Conservation (phyloP, 2,797 vertebrate genomes). For the Cyprinodon diabolis region DNA sequence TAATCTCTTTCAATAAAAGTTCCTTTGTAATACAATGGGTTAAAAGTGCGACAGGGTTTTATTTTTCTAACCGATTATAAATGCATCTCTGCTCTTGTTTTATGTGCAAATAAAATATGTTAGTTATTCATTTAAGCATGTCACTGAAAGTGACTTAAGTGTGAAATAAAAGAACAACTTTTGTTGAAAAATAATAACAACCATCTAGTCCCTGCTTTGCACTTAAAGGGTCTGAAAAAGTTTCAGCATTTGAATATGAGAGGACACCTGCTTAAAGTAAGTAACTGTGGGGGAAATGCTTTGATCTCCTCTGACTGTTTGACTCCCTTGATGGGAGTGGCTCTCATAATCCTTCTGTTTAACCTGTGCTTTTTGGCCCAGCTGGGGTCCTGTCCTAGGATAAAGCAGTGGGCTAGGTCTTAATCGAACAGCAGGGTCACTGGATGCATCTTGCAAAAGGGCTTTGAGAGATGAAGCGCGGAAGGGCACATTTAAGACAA, state of each 20-base stretch:
- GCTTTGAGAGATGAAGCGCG: slow-evolving; percentile 74
- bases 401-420: slow-evolving; percentile 89
- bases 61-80: neutral
- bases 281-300: slow-evolving; percentile 81
- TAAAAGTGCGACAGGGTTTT: neutral
- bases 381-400: slow-evolving; percentile 87
- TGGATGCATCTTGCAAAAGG: slow-evolving; percentile 72
- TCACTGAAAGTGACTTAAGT: slow-evolving; percentile 26
- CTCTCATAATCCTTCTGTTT: slow-evolving; percentile 92
- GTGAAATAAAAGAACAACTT: slow-evolving; percentile 15
- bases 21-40: neutral
- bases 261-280: slow-evolving; percentile 86
- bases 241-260: slow-evolving; percentile 77
- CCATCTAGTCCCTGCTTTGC: slow-evolving; percentile 28
- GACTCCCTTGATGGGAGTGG: slow-evolving; percentile 88
- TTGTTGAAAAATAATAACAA: slow-evolving; percentile 36
- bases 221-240: slow-evolving; percentile 65
- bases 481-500: slow-evolving; percentile 75
- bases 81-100: neutral
- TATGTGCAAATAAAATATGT: neutral
- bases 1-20: neutral
- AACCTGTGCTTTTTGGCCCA: slow-evolving; percentile 90
- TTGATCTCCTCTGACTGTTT: slow-evolving; percentile 91
- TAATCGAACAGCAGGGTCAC: slow-evolving; percentile 88
- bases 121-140: neutral